These are phyloP conservation scores for Sialia sialis DNA, from an alignment of 2,113 vertebrate species.

Conservation along the genomic window DNA sequence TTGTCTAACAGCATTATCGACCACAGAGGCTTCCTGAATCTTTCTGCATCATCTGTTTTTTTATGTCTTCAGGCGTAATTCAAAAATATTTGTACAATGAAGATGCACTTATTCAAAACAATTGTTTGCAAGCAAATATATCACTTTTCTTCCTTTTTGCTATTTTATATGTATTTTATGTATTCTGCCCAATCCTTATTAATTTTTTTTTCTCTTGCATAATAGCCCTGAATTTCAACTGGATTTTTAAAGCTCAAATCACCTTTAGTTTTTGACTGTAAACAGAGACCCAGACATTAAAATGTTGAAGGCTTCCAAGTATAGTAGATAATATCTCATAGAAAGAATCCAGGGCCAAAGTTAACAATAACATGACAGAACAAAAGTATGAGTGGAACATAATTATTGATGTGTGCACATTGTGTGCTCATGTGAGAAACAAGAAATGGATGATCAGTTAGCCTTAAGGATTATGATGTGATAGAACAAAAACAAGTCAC, in stretches of 20 bases:
- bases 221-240: not conserved
- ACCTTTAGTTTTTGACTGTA: not conserved
- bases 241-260: not conserved
- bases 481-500: not conserved
- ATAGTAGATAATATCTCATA: not conserved
- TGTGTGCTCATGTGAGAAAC: not conserved
- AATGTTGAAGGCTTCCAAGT: not conserved
- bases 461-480: not conserved
- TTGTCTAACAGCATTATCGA: not conserved
- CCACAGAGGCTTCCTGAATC: constrained; percentile 33
- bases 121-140: not conserved
- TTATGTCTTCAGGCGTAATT: not conserved
- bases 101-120: not conserved
- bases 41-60: not conserved
- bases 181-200: not conserved
- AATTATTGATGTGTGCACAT: not conserved
- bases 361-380: not conserved
- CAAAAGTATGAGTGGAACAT: not conserved
- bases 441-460: not conserved
- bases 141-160: not conserved
- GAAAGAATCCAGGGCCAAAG: not conserved
- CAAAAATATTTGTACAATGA: not conserved
- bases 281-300: not conserved
- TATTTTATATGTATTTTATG: not conserved
- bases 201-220: not conserved